These are phyloP conservation scores for Diorhabda carinulata DNA, from an alignment of 1,140 invertebrate species.

Conservation along the genomic window DNA sequence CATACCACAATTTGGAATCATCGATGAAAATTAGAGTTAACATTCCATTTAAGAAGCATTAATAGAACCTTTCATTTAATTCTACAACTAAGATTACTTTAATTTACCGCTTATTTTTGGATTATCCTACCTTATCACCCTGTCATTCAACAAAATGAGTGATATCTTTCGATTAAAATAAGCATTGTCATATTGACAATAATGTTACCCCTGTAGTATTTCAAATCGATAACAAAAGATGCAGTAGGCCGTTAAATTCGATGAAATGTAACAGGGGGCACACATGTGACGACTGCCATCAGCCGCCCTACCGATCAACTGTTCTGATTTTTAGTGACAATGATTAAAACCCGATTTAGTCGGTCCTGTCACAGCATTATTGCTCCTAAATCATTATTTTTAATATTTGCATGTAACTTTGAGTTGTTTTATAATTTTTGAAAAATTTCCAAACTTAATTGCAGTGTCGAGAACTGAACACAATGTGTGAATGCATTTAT, in stretches of 20 bases:
- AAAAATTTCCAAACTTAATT: too few species aligned
- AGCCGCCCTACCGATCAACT: constrained; percentile 31
- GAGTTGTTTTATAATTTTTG: too few species aligned
- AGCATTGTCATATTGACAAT: not conserved
- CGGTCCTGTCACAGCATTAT: constrained; percentile 12
- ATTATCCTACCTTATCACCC: too few species aligned
- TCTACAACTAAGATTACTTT: too few species aligned
- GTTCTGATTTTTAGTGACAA: constrained; percentile 33
- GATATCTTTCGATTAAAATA: not conserved
- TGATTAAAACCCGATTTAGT: constrained; percentile 22
- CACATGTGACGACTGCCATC: constrained; percentile 39
- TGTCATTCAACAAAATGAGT: too few species aligned
- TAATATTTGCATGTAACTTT: constrained; percentile 7
- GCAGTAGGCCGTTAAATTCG: constrained; percentile 43
- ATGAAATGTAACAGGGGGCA: constrained; percentile 46
- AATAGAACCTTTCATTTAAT: too few species aligned
- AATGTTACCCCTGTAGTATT: constrained; percentile 16
- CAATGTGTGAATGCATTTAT: too few species aligned
- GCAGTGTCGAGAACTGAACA: too few species aligned
- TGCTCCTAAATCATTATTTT: constrained; percentile 10
- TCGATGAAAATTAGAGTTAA: too few species aligned
- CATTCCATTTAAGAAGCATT: too few species aligned
- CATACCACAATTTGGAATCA: too few species aligned
- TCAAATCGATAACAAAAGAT: constrained; percentile 14
- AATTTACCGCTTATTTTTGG: too few species aligned